phyloP scores from a whole-genome alignment of 2,113 vertebrate species.

The Petrocephalus zakoni region DNA sequence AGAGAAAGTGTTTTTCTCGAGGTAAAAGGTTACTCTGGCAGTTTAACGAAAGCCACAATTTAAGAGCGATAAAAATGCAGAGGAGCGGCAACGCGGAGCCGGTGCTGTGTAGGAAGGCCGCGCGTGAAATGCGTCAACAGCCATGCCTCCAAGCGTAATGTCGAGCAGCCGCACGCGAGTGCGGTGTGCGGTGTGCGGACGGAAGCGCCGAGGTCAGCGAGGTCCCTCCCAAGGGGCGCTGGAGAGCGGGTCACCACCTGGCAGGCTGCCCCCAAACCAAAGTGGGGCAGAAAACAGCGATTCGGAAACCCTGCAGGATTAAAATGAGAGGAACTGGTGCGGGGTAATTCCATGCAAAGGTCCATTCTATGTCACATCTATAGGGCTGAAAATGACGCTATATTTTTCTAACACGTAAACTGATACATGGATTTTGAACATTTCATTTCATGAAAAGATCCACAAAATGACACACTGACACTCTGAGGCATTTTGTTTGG shows the following conservation, averaged over 20 bases:
- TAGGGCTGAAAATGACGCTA: background rate
- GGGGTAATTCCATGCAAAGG: background rate
- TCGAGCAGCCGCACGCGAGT: background rate
- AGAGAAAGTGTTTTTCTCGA: background rate
- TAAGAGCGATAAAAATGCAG: background rate
- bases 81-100: background rate
- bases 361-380: background rate
- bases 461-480: background rate
- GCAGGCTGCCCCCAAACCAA: background rate
- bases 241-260: background rate
- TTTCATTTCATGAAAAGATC: background rate
- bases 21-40: background rate
- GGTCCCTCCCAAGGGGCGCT: background rate
- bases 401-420: background rate
- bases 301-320: background rate
- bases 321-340: background rate
- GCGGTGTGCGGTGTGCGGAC: background rate
- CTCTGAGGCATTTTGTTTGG: background rate
- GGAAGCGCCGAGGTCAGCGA: background rate
- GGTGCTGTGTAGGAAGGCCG: background rate
- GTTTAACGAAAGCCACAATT: background rate
- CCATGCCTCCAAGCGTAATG: background rate
- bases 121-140: background rate
- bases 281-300: background rate
- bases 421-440: background rate